Evolutionary conservation across 2,888 invertebrate species (phyloP).

Genomic region (Neoascia interrupta): DNA sequence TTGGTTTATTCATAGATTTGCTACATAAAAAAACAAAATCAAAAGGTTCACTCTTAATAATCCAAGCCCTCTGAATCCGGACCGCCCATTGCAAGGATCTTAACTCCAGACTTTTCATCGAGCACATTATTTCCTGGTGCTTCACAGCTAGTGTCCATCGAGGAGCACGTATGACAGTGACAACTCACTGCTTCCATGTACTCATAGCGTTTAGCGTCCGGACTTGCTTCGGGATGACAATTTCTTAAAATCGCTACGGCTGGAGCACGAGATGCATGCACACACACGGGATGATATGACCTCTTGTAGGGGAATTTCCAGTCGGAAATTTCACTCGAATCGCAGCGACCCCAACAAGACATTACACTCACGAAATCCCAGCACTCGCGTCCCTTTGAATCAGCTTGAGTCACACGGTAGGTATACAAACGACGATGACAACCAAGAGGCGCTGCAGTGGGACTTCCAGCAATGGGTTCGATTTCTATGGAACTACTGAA

Average conservation of each 20-base stretch:
- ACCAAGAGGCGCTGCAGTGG: conserved; percentile 81
- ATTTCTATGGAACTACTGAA: conserved; percentile 72
- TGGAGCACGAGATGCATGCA: conserved; percentile 86
- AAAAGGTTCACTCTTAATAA: conserved; percentile 71
- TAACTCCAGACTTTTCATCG: conserved; percentile 75
- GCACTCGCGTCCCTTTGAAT: conserved; percentile 83
- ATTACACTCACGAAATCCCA: conserved; percentile 88
- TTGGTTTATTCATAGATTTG: conserved; percentile 33
- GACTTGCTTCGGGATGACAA: conserved; percentile 87
- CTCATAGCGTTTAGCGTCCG: conserved; percentile 86
- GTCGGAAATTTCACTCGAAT: conserved; percentile 92
- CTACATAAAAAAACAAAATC: conserved; percentile 15
- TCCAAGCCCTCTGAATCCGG: conserved; percentile 76
- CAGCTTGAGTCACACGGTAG: conserved; percentile 83
- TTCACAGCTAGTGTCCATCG: conserved; percentile 86
- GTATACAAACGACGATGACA: conserved; percentile 85
- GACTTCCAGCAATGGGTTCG: conserved; percentile 75
- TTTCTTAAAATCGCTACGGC: conserved; percentile 84
- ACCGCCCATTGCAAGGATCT: conserved; percentile 76
- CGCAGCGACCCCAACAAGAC: conserved; percentile 91
- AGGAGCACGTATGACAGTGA: conserved; percentile 86
- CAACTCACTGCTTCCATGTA: conserved; percentile 90
- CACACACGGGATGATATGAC: conserved; percentile 92
- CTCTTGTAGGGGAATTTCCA: conserved; percentile 94
- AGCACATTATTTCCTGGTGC: conserved; percentile 80